Percentiles rank a stretch among this genome's conserved stretches.
Conservation (phyloP, 2,888 invertebrate species). For the Schrankia costaestrigalis region DNA sequence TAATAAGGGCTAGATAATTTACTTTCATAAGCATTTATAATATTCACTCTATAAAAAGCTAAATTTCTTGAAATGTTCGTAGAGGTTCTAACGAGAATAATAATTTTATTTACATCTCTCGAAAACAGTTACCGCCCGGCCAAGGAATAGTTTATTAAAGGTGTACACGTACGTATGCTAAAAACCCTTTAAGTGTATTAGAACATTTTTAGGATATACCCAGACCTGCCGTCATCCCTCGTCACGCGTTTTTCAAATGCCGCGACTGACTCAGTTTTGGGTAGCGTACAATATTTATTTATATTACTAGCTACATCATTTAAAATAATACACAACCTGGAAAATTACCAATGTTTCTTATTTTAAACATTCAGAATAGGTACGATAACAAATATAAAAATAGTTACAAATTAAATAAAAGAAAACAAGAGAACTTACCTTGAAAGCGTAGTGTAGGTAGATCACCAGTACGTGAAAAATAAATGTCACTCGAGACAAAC, state of each 20-base stretch:
- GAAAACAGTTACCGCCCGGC: too few species aligned
- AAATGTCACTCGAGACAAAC: conserved; percentile 61
- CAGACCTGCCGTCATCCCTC: conserved; percentile 16
- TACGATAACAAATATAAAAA: conserved; percentile 22
- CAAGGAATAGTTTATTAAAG: too few species aligned
- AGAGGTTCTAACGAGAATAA: too few species aligned
- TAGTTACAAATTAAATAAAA: conserved; percentile 29
- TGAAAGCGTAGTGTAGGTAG: conserved; percentile 39
- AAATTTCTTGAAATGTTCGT: too few species aligned
- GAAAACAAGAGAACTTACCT: conserved; percentile 64
- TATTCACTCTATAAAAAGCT: too few species aligned
- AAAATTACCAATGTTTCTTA: conserved; percentile 7
- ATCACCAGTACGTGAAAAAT: conserved; percentile 43
- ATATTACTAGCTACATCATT: conserved; percentile 15
- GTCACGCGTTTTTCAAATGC: conserved; percentile 11
- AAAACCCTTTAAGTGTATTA: too few species aligned
- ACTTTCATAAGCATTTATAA: too few species aligned
- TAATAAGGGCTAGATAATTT: too few species aligned
- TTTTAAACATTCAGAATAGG: conserved; percentile 19
- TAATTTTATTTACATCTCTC: too few species aligned
- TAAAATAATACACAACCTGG: conserved; percentile 6
- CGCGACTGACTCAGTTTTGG: conserved; percentile 11
- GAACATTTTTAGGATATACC: too few species aligned
- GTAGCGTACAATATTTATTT: conserved; percentile 11
- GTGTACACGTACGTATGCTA: too few species aligned